Evolutionary conservation across 1,140 invertebrate genomes (phyloP).

Genomic region (Leptestheria dahalacensis): DNA sequence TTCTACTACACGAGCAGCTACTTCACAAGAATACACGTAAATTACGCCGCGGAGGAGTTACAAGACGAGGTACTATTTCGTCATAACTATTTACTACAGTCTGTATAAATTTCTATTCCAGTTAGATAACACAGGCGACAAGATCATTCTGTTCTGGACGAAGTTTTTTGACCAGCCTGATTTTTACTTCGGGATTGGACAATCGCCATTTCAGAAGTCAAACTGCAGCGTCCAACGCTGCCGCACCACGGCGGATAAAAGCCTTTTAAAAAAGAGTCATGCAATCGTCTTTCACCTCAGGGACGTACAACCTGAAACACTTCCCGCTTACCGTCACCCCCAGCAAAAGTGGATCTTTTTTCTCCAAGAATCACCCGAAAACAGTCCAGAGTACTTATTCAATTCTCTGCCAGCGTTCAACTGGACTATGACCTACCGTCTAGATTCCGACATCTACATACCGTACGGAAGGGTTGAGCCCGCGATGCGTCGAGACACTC

Average conservation of each 20-base stretch:
- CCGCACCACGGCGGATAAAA: background rate
- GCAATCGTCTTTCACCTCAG: background rate
- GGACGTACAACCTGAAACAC: background rate
- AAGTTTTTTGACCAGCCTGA: background rate
- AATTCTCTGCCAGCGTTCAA: background rate
- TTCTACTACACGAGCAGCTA: no score
- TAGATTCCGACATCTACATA: background rate
- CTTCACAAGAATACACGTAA: no score
- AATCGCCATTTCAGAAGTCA: background rate
- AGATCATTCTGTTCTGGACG: background rate
- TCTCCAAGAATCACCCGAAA: background rate
- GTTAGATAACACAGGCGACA: background rate
- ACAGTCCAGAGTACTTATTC: background rate
- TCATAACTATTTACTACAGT: no score
- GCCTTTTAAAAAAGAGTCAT: background rate
- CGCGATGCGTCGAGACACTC: background rate
- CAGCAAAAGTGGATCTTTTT: background rate
- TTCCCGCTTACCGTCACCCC: background rate
- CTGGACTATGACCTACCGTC: background rate
- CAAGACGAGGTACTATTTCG: no score
- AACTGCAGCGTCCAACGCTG: background rate
- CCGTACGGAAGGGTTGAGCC: background rate
- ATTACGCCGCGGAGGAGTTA: no score
- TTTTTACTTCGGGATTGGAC: background rate
- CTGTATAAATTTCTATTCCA: no score